Evolutionary conservation across 2,113 vertebrate species (phyloP), one percentile per base, ranked within the genome.

Genomic region (Gorsachius goisagi): DNA sequence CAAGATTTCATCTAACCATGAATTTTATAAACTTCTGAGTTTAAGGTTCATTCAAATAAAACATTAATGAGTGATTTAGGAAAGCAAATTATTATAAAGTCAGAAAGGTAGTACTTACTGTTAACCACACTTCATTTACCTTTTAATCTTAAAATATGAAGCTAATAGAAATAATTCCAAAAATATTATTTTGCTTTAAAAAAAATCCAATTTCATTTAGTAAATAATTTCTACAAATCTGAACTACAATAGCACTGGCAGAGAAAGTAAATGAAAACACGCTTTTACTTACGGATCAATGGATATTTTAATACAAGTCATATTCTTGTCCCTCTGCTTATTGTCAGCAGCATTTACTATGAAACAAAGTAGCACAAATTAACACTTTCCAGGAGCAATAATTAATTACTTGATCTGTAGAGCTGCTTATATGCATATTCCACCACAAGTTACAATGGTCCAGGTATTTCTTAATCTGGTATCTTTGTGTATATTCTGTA

Each of bases 241-340:
- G 11, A 89, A 85, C 47, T 69, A 73, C 26, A 85, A 64, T 14
- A 91, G 77, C 37, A 68, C 52, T 50, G 76, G 15, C 27, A 93
- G 44, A 66, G 56, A 95, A 95, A 91, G 50, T 63, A 78, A 90
- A 73, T 27, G 60, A 96, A 97, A 97, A 75, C 33, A 84, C 28
- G 37, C 32, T 95, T 97, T 85, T 98, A 99, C 99, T 99, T 98
- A 99, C 99, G 99, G 98, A 97, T 99, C 99, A 93, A 99, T 99
- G 97, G 98, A 99, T 98, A 99, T 98, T 98, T 99, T 99, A 95
- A 99, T 99, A 96, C 97, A 98, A 44, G 98, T 98, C 99, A 99
- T 99, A 97, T 99, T 99, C 98, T 99, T 99, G 98, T 99, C 99
- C 89, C 99, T 98, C 96, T 99, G 99, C 96, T 99, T 99, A 98